Conservation (phyloP, 2,888 invertebrate species). For the Tubulanus polymorphus region DNA sequence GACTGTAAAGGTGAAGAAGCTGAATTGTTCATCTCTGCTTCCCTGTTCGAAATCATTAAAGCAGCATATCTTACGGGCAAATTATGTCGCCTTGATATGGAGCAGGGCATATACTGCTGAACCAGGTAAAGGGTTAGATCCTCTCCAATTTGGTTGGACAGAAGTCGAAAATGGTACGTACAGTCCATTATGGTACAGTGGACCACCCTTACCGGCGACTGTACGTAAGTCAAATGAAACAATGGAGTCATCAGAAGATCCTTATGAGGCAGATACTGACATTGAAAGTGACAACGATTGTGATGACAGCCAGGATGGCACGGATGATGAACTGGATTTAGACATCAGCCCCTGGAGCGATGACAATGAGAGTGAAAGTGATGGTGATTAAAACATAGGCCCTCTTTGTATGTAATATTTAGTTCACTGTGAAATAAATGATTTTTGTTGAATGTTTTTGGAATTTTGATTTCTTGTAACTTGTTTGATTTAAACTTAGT, state of each 20-base stretch:
- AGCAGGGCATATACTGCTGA: not conserved
- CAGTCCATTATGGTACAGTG: not conserved
- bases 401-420: too few relatives aligned
- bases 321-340: not conserved
- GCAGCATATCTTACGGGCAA: not conserved
- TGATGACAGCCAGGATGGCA: not conserved
- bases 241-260: too few relatives aligned
- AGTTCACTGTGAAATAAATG: too few relatives aligned
- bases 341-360: not conserved
- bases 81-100: not conserved
- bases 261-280: not conserved
- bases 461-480: too few relatives aligned
- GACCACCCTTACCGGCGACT: not conserved
- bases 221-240: not conserved
- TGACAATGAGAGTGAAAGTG: not conserved
- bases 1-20: conserved; percentile 4
- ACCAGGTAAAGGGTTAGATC: not conserved
- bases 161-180: not conserved
- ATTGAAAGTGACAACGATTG: not conserved
- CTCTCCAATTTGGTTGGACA: conserved; percentile 5
- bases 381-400: not conserved
- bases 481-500: too few relatives aligned
- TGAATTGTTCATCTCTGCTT: conserved; percentile 2
- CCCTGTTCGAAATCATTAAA: not conserved
- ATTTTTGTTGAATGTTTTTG: too few relatives aligned